Evolutionary conservation across 2,888 invertebrate species (phyloP).

Genomic region (Leptinotarsa tumamoca): DNA sequence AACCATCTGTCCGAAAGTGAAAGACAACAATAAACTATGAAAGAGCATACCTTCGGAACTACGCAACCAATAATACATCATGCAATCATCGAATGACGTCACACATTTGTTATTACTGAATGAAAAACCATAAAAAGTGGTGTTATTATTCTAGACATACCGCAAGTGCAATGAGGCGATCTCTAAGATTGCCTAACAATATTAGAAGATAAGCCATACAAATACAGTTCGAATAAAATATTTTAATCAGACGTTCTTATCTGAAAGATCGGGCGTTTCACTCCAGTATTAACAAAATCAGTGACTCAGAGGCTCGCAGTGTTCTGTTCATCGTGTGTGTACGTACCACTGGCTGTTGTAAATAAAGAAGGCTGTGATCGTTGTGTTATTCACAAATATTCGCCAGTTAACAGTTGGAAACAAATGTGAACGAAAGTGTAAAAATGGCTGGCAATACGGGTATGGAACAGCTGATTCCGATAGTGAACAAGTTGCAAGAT

Average conservation of each 20-base stretch:
- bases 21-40: background rate
- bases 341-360: background rate
- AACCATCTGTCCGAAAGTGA: constrained; percentile 6
- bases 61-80: constrained; percentile 15
- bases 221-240: background rate
- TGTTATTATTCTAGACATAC: background rate
- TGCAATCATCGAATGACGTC: constrained; percentile 3
- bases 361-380: constrained; percentile 8
- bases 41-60: background rate
- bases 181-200: background rate
- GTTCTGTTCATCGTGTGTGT: constrained; percentile 2
- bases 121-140: background rate
- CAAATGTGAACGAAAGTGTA: constrained; percentile 20
- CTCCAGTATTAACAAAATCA: constrained; percentile 9
- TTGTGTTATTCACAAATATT: background rate
- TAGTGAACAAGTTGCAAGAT: constrained; percentile 99
- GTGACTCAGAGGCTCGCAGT: constrained; percentile 4
- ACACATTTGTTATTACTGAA: constrained; percentile 13
- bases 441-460: constrained; percentile 81
- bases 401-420: background rate
- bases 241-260: constrained; percentile 6
- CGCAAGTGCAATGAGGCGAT: constrained; percentile 4
- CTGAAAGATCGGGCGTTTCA: constrained; percentile 11
- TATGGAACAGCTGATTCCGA: constrained; percentile 98
- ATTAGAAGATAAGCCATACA: background rate